Percentiles rank a stretch among this genome's conserved stretches.
Evolutionary conservation across 2,888 invertebrate genomes (phyloP).

Genomic region (Agapetus fuscipes): DNA sequence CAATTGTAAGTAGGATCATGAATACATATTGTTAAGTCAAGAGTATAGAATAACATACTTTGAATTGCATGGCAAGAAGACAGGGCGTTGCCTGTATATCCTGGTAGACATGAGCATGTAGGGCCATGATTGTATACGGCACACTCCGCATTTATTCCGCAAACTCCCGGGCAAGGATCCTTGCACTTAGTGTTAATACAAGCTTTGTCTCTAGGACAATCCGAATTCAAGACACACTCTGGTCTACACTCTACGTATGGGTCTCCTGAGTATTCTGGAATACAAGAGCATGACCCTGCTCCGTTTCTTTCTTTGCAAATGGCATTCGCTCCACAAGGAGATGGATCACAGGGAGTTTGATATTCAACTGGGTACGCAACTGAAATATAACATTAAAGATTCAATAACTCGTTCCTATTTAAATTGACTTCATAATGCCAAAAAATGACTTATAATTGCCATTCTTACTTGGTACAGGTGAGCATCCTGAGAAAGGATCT

Average conservation of each 20-base stretch:
- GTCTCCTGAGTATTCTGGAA: slow-evolving; percentile 76
- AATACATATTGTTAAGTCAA: slow-evolving; percentile 19
- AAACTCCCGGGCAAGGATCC: slow-evolving; percentile 74
- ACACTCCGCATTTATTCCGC: slow-evolving; percentile 77
- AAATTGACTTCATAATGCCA: no score
- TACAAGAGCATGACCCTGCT: slow-evolving; percentile 72
- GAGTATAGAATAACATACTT: slow-evolving; percentile 15
- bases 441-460: no score
- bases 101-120: slow-evolving; percentile 61
- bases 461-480: slow-evolving; percentile 49
- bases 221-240: slow-evolving; percentile 80
- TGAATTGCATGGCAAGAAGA: slow-evolving; percentile 56
- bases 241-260: slow-evolving; percentile 79
- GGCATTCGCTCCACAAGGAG: slow-evolving; percentile 81
- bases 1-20: slow-evolving; percentile 1
- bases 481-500: slow-evolving; percentile 72
- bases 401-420: no score
- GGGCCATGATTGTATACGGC: slow-evolving; percentile 75
- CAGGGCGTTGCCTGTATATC: slow-evolving; percentile 71
- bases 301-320: slow-evolving; percentile 72
- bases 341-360: slow-evolving; percentile 65
- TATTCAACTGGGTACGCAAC: slow-evolving; percentile 46
- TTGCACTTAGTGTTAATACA: slow-evolving; percentile 77
- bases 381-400: slow-evolving; percentile 25
- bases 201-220: slow-evolving; percentile 66